Evolutionary conservation across 2,797 vertebrate species (phyloP).

Genomic region (Tachyglossus aculeatus): DNA sequence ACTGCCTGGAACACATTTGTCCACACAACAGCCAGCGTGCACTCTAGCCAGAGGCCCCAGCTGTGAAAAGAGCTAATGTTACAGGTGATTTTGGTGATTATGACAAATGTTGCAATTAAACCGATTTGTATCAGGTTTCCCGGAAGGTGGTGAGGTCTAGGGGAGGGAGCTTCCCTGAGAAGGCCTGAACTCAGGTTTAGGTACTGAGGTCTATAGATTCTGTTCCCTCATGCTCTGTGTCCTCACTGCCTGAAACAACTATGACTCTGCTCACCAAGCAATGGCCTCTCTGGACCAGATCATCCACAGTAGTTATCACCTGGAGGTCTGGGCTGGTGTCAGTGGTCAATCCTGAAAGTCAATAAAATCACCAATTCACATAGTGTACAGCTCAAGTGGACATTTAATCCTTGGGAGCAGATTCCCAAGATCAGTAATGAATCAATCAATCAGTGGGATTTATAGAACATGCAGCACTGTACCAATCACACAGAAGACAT

Average conservation of each 20-base stretch:
- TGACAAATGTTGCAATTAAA: constrained; percentile 45
- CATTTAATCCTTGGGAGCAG: too few relatives aligned
- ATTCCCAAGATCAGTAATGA: too few relatives aligned
- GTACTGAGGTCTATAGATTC: constrained; percentile 1
- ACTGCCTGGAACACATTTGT: neutral
- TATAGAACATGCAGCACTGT: too few relatives aligned
- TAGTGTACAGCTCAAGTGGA: too few relatives aligned
- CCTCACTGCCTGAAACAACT: neutral
- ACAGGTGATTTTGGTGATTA: constrained; percentile 56
- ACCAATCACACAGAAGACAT: too few relatives aligned
- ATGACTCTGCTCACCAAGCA: neutral
- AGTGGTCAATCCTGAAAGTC: constrained; percentile 10
- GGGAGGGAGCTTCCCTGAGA: too few relatives aligned
- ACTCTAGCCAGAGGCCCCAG: constrained; percentile 22
- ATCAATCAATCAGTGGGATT: too few relatives aligned
- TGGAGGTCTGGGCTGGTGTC: constrained; percentile 63
- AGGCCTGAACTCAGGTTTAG: neutral
- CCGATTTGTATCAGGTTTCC: constrained; percentile 32
- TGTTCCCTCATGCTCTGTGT: neutral
- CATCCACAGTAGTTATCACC: constrained; percentile 57
- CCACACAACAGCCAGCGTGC: constrained; percentile 14
- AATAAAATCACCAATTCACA: too few relatives aligned
- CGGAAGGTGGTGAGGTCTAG: neutral
- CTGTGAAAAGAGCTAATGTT: constrained; percentile 32
- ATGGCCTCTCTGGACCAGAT: neutral